Conservation (phyloP, 92 coral and sea anemone species). For the Palythoa heliodiscus region DNA sequence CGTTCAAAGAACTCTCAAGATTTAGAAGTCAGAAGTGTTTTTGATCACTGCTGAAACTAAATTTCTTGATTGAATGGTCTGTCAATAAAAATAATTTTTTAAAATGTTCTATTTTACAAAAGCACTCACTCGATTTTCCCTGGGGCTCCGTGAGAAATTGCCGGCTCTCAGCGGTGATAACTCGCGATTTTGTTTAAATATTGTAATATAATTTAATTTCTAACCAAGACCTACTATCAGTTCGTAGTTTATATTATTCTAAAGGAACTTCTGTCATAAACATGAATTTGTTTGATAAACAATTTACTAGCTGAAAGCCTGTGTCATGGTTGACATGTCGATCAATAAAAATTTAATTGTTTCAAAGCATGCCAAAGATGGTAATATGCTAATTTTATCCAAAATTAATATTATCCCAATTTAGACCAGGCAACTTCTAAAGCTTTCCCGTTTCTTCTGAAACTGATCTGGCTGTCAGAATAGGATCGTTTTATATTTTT, state of each 20-base stretch:
- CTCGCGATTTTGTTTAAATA: neutral
- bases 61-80: neutral
- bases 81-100: too few relatives aligned
- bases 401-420: neutral
- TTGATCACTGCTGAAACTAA: neutral
- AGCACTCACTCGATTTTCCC: neutral
- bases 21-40: neutral
- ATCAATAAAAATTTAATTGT: conserved; percentile 25
- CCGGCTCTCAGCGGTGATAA: neutral
- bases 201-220: neutral
- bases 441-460: too few relatives aligned
- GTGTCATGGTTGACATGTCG: conserved; percentile 18
- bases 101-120: neutral
- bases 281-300: conserved; percentile 4
- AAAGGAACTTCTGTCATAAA: neutral
- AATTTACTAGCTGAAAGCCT: neutral
- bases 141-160: neutral
- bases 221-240: neutral
- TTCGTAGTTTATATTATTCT: neutral
- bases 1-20: neutral
- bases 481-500: neutral
- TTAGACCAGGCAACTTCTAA: neutral
- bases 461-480: neutral
- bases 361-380: neutral
- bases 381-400: conserved; percentile 11